Evolutionary conservation across 2,888 invertebrate species (phyloP).

Genomic region (Xanthia togata): DNA sequence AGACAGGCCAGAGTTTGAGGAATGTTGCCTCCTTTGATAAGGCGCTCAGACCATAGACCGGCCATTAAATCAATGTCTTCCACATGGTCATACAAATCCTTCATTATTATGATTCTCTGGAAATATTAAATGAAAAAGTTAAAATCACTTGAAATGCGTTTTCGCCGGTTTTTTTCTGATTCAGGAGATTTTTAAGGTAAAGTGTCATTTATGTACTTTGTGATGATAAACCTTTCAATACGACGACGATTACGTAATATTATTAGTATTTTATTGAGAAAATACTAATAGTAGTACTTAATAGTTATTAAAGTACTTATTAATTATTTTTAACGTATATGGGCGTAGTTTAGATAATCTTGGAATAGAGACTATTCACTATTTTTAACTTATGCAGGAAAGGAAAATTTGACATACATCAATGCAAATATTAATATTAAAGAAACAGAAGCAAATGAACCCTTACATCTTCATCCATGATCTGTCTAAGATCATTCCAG

Average conservation of each 20-base stretch:
- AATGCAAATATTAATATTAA: not conserved
- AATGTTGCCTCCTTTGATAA: slow-evolving; percentile 94
- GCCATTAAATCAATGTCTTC: slow-evolving; percentile 96
- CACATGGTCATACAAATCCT: slow-evolving; percentile 87
- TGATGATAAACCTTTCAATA: not conserved
- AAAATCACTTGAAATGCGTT: not conserved
- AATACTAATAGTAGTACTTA: too few species aligned
- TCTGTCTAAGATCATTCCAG: slow-evolving; percentile 17
- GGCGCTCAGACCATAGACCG: slow-evolving; percentile 95
- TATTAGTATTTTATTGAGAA: not conserved
- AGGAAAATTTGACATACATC: not conserved
- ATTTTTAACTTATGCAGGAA: not conserved
- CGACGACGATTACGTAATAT: not conserved
- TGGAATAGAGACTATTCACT: not conserved
- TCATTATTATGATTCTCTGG: slow-evolving; percentile 70
- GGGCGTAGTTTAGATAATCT: not conserved
- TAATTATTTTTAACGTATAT: not conserved
- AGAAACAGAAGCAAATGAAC: not conserved
- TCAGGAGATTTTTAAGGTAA: not conserved
- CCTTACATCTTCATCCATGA: slow-evolving; percentile 13
- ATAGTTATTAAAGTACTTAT: too few species aligned
- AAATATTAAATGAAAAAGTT: slow-evolving; percentile 16
- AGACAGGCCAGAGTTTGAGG: slow-evolving; percentile 96
- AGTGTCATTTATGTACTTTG: not conserved
- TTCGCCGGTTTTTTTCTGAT: not conserved